Base-by-base conservation (phyloP, 2,888 invertebrate genomes). In the Polymixis lichenea region DNA sequence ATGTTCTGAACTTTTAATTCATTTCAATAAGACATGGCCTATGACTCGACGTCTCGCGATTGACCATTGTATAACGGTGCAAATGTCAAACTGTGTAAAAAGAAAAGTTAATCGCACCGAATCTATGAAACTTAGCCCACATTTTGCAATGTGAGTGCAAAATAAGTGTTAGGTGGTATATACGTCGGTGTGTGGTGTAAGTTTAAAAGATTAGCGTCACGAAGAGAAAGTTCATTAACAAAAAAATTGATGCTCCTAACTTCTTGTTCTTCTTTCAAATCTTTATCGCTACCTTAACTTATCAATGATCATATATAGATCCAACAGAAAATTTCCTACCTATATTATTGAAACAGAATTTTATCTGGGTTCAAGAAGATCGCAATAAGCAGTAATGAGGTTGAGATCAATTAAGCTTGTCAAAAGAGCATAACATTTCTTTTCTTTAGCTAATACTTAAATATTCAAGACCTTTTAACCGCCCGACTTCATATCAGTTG, bases 131-230 rank as follows among this genome's bases (percentile, higher is more conserved):
- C 85, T 43, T 56, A 70, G 51, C 80, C 83, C 84, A 86, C 87
- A 85, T 88, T 93, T 93, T 91, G 91, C 89, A 93, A 94, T 89
- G 78, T 72, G 87, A 90, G 91, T 89, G 89, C 89, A 89, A 88
- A 91, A 90, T 90, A 89, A 89, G 88, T 84, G 87, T 56, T 56
- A 55, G 72, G 11, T 73, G 28, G 43, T 81, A 19, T 81, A 19
- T 43, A 71, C 43, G 62, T 75, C 65, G 49, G 38, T 32, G n/a
- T 69, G 25, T 73, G 84, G 84, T 68, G 6, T 53, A 83, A 86
- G 77, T 75, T 60, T 4, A 76, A 81, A 84, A 72, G 17, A 51
- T 9, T 49, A 4, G 22, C 64, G 51, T 65, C 46, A 49, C 1
- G 43, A 9, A 43, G 9, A 9, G 11, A 43, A n/a, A 43, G 43